phyloP scores from a whole-genome alignment of 2,888 invertebrate species.

The Heliconius erato region DNA sequence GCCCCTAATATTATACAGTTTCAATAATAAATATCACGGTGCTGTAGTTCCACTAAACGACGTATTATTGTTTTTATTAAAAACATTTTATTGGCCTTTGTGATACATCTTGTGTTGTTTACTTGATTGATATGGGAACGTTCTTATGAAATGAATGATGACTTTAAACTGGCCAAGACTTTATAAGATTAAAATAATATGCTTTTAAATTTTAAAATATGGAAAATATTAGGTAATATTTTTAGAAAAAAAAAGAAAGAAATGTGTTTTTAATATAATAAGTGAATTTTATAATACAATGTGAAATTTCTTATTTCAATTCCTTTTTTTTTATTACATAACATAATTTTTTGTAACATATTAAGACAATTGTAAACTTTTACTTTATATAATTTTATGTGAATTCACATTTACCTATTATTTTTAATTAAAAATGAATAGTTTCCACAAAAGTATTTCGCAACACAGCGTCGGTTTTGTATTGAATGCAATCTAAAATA shows the following conservation, averaged over 20 bases:
- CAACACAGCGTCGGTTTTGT: constrained; percentile 58
- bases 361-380: constrained; percentile 13
- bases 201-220: neutral
- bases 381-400: constrained; percentile 2
- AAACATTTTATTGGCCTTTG: constrained; percentile 68
- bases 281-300: constrained; percentile 1
- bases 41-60: constrained; percentile 61
- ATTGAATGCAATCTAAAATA: constrained; percentile 76
- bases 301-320: neutral
- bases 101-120: constrained; percentile 65
- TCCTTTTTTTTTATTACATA: neutral
- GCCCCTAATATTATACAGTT: constrained; percentile 61
- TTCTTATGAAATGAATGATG: constrained; percentile 50
- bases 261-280: neutral
- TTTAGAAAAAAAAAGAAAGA: neutral
- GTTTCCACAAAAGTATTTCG: constrained; percentile 24
- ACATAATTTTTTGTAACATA: neutral
- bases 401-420: constrained; percentile 10
- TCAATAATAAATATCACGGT: constrained; percentile 66
- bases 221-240: constrained; percentile 1
- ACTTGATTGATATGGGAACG: constrained; percentile 82
- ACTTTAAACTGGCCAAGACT: constrained; percentile 44
- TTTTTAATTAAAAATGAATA: constrained; percentile 9
- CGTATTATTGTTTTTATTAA: constrained; percentile 77
- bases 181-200: neutral